Conservation (phyloP, 2,113 vertebrate genomes). For the Picathartes gymnocephalus region DNA sequence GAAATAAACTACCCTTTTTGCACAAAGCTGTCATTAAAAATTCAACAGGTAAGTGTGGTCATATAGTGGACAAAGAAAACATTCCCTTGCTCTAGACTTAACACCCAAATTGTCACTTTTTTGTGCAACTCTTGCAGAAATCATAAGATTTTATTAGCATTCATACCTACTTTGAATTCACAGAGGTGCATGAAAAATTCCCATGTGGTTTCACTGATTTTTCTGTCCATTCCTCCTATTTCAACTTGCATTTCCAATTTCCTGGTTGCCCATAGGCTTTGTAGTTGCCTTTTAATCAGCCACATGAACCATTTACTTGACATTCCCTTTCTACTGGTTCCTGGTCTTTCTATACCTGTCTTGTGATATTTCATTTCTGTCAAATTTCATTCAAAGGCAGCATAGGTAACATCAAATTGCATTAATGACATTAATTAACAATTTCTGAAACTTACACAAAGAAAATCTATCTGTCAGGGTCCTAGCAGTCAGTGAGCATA, state of each 20-base stretch:
- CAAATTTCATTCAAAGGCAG: neutral
- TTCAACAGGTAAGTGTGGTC: neutral
- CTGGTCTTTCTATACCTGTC: neutral
- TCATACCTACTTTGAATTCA: neutral
- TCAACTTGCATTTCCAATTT: neutral
- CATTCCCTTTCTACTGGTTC: neutral
- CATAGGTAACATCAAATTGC: neutral
- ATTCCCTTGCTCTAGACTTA: neutral
- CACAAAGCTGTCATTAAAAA: neutral
- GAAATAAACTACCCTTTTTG: neutral
- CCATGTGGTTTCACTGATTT: neutral
- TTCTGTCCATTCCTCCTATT: neutral
- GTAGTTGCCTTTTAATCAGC: neutral
- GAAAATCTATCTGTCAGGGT: neutral
- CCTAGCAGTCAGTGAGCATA: neutral
- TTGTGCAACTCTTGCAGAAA: neutral
- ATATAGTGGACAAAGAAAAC: neutral
- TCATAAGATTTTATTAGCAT: neutral
- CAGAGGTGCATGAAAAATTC: neutral
- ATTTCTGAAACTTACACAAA: neutral
- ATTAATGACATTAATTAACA: neutral
- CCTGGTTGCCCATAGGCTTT: neutral
- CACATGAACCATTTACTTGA: neutral
- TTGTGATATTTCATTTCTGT: neutral
- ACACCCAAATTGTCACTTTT: neutral